Evolutionary conservation across 2,113 vertebrate genomes (phyloP).

Genomic region (Oreocharis arfaki): DNA sequence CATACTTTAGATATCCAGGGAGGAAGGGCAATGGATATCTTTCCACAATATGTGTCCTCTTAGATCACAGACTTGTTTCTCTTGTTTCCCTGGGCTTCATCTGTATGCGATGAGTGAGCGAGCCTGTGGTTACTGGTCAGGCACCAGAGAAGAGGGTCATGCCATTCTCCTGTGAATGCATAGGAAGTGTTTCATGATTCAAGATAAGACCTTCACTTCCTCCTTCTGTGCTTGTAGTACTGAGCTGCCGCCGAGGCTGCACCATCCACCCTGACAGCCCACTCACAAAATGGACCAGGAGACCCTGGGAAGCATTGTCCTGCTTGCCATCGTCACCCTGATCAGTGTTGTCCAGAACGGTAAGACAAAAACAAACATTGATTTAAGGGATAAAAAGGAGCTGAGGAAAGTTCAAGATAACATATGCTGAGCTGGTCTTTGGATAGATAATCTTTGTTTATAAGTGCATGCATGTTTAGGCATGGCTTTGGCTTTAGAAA

Average conservation of each 20-base stretch:
- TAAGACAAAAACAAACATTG: slow-evolving; percentile 63
- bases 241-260: not conserved
- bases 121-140: not conserved
- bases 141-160: not conserved
- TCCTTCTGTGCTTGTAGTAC: not conserved
- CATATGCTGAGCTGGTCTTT: not conserved
- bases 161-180: not conserved
- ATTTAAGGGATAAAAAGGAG: not conserved
- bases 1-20: not conserved
- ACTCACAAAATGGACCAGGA: slow-evolving; percentile 74
- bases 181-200: slow-evolving; percentile 51
- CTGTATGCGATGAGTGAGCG: not conserved
- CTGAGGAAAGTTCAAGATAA: not conserved
- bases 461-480: not conserved
- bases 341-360: slow-evolving; percentile 89
- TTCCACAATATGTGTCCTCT: not conserved
- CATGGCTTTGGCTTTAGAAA: not conserved
- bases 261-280: not conserved
- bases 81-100: not conserved
- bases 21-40: not conserved
- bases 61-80: not conserved
- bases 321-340: slow-evolving; percentile 84
- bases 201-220: slow-evolving; percentile 68
- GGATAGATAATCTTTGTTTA: not conserved
- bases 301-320: slow-evolving; percentile 79